phyloP scores from a whole-genome alignment of 2,888 invertebrate species.

The Metellina segmentata region DNA sequence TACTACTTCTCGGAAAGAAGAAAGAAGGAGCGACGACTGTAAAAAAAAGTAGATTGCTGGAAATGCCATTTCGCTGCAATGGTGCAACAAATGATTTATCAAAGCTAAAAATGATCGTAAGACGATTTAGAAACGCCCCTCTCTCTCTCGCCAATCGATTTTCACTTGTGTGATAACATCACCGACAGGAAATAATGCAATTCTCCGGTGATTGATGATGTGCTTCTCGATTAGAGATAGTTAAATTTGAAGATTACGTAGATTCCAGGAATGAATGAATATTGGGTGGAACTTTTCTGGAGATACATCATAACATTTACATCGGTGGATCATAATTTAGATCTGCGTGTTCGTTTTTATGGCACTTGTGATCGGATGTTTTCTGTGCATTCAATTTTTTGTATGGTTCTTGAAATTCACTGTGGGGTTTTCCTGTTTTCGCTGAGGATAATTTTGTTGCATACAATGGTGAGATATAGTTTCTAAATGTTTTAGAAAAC shows the following conservation, averaged over 20 bases:
- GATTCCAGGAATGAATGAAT: background rate
- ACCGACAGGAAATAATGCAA: conserved; percentile 24
- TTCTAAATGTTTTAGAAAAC: no score
- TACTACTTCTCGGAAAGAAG: background rate
- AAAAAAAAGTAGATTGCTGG: conserved; percentile 12
- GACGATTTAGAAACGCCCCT: background rate
- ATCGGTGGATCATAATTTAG: background rate
- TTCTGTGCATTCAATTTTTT: no score
- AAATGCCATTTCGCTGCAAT: conserved; percentile 37
- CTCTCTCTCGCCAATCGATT: conserved; percentile 1
- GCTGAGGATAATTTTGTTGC: no score
- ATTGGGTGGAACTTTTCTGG: background rate
- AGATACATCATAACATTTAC: background rate
- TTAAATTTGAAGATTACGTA: conserved; percentile 17
- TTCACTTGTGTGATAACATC: conserved; percentile 33
- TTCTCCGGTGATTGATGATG: conserved; percentile 13
- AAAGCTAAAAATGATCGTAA: conserved; percentile 39
- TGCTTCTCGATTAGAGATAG: conserved; percentile 17
- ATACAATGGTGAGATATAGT: no score
- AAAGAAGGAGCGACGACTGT: conserved; percentile 21
- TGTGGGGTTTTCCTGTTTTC: background rate
- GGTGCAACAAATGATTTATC: conserved; percentile 55
- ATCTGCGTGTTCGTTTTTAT: background rate
- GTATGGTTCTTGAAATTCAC: background rate
- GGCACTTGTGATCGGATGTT: background rate